A percentile compares a stretch with the other conserved stretches of the same genome.
Conservation (phyloP, 2,113 vertebrate species). For the Semnopithecus entellus region DNA sequence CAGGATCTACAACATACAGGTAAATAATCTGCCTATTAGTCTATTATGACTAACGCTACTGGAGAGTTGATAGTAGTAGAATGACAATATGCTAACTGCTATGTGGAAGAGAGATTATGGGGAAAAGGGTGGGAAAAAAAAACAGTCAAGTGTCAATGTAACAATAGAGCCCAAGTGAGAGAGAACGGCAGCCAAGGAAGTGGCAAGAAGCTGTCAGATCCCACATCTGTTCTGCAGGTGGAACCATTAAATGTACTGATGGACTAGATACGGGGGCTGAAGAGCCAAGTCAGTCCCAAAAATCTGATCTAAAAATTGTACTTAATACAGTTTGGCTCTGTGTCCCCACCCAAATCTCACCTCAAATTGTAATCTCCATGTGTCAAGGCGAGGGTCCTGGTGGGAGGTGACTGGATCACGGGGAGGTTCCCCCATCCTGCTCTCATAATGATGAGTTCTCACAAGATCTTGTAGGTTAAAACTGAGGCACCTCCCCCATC, state of each 20-base stretch:
- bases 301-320: not conserved
- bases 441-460: too few relatives aligned
- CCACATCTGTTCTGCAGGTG: not conserved
- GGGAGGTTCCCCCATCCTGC: too few relatives aligned
- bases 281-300: not conserved
- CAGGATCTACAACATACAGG: not conserved
- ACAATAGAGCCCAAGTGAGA: not conserved
- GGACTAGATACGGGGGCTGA: not conserved
- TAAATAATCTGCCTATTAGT: not conserved
- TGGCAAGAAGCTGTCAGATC: not conserved
- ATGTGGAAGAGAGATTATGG: not conserved
- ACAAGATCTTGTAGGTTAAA: too few relatives aligned
- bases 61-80: not conserved
- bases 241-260: not conserved
- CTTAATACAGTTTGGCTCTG: too few relatives aligned
- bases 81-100: not conserved
- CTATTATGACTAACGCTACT: not conserved
- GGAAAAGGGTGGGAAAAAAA: rapidly evolving
- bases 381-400: too few relatives aligned
- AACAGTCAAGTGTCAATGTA: not conserved
- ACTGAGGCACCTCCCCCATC: too few relatives aligned
- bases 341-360: too few relatives aligned
- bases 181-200: not conserved
- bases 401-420: too few relatives aligned
- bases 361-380: too few relatives aligned